These are phyloP conservation scores for Podocnemis expansa DNA, from an alignment of 2,113 vertebrate genomes.

Conservation along the genomic window DNA sequence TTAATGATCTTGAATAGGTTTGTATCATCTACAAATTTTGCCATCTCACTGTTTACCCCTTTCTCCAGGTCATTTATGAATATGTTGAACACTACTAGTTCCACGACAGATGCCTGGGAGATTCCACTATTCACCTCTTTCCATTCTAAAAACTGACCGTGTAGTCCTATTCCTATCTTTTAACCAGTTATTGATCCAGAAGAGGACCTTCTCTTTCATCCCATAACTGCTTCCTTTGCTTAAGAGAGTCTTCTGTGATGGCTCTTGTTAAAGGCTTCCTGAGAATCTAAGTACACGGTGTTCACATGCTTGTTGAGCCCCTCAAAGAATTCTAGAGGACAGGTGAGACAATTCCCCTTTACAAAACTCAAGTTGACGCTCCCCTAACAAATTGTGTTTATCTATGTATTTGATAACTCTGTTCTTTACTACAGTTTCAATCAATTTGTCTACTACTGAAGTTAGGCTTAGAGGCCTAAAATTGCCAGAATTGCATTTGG, in stretches of 20 bases:
- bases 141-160: background rate
- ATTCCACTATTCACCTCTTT: background rate
- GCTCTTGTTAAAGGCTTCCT: background rate
- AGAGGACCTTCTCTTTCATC: background rate
- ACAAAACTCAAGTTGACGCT: background rate
- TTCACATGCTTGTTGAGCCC: background rate
- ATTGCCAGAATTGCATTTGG: too few relatives aligned
- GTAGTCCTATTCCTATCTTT: background rate
- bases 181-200: background rate
- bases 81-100: background rate
- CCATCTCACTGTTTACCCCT: background rate
- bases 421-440: too few relatives aligned
- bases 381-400: too few relatives aligned
- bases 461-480: too few relatives aligned
- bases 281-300: background rate
- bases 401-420: too few relatives aligned
- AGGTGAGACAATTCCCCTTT: background rate
- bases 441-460: too few relatives aligned
- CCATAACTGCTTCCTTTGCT: background rate
- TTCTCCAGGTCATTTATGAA: background rate
- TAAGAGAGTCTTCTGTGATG: rapidly evolving
- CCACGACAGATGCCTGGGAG: rapidly evolving
- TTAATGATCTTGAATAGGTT: too few relatives aligned
- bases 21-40: background rate
- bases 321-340: background rate